Evolutionary conservation across 2,888 invertebrate species (phyloP).

Genomic region (Dicroscelio sp.): DNA sequence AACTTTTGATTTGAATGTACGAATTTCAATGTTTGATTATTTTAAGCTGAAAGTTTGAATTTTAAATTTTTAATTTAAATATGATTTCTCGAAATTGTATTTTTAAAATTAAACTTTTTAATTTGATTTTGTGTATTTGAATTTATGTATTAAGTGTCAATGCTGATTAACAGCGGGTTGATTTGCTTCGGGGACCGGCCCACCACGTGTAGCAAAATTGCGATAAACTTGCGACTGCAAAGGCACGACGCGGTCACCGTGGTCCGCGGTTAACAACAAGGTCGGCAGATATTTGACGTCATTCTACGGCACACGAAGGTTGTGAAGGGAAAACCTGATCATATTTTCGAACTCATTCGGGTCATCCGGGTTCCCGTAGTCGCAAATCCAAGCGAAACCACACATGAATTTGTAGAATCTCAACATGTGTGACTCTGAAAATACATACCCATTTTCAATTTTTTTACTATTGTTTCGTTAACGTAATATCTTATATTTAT

Average conservation of each 20-base stretch:
- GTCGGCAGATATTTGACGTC: constrained; percentile 97
- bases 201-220: constrained; percentile 96
- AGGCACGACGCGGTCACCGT: constrained; percentile 99
- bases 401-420: constrained; percentile 99
- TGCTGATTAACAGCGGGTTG: constrained; percentile 96
- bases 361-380: constrained; percentile 98
- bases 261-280: constrained; percentile 98
- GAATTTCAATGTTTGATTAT: too few relatives aligned
- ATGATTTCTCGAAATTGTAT: too few relatives aligned
- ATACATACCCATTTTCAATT: not conserved
- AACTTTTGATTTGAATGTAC: too few relatives aligned
- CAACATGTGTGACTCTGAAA: constrained; percentile 94
- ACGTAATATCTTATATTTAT: not conserved
- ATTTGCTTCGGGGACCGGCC: constrained; percentile 93
- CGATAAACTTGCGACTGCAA: constrained; percentile 98
- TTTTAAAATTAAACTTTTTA: too few relatives aligned
- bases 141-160: too few relatives aligned
- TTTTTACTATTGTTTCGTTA: too few relatives aligned
- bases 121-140: too few relatives aligned
- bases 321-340: constrained; percentile 97
- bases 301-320: constrained; percentile 94
- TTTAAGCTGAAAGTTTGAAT: too few relatives aligned
- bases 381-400: constrained; percentile 99
- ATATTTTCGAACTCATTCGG: constrained; percentile 97
- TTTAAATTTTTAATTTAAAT: too few relatives aligned